Base-by-base conservation (phyloP, 53 echinoderm and acorn worm species). In the Zoroaster sp. region DNA sequence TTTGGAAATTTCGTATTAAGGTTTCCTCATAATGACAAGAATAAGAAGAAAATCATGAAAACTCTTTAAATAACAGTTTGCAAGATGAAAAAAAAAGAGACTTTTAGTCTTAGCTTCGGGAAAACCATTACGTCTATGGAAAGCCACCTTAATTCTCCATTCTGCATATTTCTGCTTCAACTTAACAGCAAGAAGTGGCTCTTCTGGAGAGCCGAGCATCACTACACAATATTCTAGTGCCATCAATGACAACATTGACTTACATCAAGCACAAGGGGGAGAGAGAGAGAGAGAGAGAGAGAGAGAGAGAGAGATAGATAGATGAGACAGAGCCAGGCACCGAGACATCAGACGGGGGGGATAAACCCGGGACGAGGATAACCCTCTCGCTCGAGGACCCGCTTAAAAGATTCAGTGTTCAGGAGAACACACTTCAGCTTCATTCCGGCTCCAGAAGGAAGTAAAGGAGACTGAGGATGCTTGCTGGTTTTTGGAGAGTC, bases 171-270 rank as follows among this genome's bases (percentile, higher is more conserved):
- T 43, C 40, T 5, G 40, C 79, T 63, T 59, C 55, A 66, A 54
- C 43, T 76, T 28, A 66, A 14, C 67, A 41, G 65, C 25, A 25
- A 7, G 18, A 66, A 81, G 67, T 14, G 67, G 35, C 79, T 79
- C 79, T 63, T 79, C 38, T 34, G 18, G 37, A 25, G 12, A 2
- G 37, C 59, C 20, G 38, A 78, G 25, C 78, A 78, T 78, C 78
- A 78, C 78, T 78, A 63, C 78, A 59, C 39, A 25, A 36, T 11
- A 78, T 59, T 78, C 38, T 78, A 78, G 78, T 78, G 55, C 59
- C 78, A 78, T 78, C 55, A 59, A 59, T 54, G 15, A 54, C 78
- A 54, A 54, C 78, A 59, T 28, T 76, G 46, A 32, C 51, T 47
- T 8, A 13, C 63, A 42, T 45, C 21, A 42, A 74, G 21, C 74